Base-by-base conservation (phyloP, 2,797 vertebrate genomes). In the Mormyrops attenuatus region DNA sequence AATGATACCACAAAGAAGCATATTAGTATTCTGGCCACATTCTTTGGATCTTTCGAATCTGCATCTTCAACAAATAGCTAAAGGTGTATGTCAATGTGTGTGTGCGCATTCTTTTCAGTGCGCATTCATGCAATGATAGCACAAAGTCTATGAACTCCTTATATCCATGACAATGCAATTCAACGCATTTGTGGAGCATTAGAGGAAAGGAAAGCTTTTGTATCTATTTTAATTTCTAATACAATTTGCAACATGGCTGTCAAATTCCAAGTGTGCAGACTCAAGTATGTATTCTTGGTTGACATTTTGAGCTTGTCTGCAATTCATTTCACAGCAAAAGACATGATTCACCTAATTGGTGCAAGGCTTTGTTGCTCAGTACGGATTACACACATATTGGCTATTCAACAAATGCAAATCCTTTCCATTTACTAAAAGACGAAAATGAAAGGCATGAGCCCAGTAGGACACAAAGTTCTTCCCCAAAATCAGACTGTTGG, bases 351-450 rank as follows among this genome's bases (percentile, higher is more conserved):
- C 77, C 30, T 90, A 88, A 90, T 90, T 90, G 89, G 87, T 84
- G 38, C 63, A 49, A 38, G 87, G 53, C 89, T 88, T 90, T 90
- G 89, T 88, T 90, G 89, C 87, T 55, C 63, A 26, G 89, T 84
- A 13, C 38, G 86, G 87, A 90, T 88, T 84, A 85, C 87, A 90
- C 89, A 88, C 50, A 85, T 84, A 60, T 89, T 77, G 88, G 60
- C 88, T 89, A 85, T 90, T 90, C 60, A 90, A 44, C 88, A 86
- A 73, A 90, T 90, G 90, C 88, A 90, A 90, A 90, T 90, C 90
- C 88, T 87, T 85, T 86, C 90, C 84, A 90, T 89, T 89, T 82
- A 87, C 63, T 20, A 52, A 49, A 77, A 88, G 57, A 88, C 17
- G 57, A 88, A 86, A 82, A 90, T 89, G 84, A 90, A 84, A 88